Percentiles rank a stretch among this genome's conserved stretches.
Evolutionary conservation across 2,113 vertebrate species (phyloP).

Genomic region (Microcebus lehilahytsara): DNA sequence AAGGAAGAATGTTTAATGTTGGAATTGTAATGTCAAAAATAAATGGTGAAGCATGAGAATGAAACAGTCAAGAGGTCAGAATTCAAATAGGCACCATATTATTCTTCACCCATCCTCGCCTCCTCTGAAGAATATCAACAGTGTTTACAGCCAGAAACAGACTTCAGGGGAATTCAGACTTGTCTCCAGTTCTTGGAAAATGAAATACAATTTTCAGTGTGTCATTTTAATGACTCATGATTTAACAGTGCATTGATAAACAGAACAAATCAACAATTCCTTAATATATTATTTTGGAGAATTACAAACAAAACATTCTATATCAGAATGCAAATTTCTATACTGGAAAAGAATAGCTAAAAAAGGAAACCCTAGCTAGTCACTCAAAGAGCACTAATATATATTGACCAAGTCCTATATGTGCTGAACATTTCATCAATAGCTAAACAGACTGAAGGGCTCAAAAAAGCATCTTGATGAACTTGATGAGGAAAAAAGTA

Average conservation of each 20-base stretch:
- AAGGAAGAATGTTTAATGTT: neutral
- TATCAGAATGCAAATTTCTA: neutral
- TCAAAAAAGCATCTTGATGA: neutral
- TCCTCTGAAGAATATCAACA: constrained; percentile 62
- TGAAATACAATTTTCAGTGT: constrained; percentile 35
- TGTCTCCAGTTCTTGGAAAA: constrained; percentile 68
- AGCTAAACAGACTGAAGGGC: neutral
- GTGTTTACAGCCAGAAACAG: constrained; percentile 53
- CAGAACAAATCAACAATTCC: constrained; percentile 34
- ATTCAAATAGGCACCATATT: neutral
- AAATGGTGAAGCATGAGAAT: neutral
- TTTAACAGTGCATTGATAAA: constrained; percentile 56
- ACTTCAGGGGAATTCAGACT: constrained; percentile 62
- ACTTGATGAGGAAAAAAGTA: neutral
- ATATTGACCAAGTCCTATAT: neutral
- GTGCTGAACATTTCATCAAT: neutral
- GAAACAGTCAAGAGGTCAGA: constrained; percentile 18
- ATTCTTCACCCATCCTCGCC: constrained; percentile 19
- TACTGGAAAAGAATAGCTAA: constrained; percentile 10
- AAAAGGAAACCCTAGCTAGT: neutral
- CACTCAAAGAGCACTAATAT: neutral
- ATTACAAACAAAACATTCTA: neutral
- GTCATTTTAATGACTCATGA: constrained; percentile 57
- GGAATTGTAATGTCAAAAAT: constrained; percentile 5
- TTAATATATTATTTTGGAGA: constrained; percentile 16